A percentile compares a stretch with the other conserved stretches of the same genome.
phyloP scores from a whole-genome alignment of 1,140 invertebrate genomes.

The Trachelipus rathkii region DNA sequence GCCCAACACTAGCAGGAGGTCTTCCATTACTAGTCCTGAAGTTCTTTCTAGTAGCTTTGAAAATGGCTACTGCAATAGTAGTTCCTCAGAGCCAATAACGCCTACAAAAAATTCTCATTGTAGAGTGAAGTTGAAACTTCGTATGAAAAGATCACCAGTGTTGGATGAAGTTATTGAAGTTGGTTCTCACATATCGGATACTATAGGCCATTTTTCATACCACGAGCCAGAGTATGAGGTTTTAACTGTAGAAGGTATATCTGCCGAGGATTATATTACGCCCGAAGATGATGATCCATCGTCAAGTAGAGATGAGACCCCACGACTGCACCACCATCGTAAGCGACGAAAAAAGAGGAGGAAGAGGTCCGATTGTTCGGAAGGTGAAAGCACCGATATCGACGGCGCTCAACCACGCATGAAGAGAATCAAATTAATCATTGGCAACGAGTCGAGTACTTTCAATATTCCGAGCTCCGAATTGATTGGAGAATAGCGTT shows the following conservation, averaged over 20 bases:
- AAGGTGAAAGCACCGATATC: neutral
- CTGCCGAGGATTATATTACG: neutral
- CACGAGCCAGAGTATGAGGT: constrained; percentile 74
- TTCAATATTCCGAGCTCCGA: neutral
- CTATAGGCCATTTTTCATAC: neutral
- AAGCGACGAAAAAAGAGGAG: neutral
- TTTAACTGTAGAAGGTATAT: constrained; percentile 69
- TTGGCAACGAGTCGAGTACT: neutral
- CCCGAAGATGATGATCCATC: neutral
- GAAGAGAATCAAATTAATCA: constrained; percentile 3
- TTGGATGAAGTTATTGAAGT: constrained; percentile 78
- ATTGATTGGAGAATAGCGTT: neutral
- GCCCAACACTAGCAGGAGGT: neutral
- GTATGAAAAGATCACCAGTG: constrained; percentile 79
- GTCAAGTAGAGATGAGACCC: neutral
- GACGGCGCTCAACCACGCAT: neutral
- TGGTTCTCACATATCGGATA: constrained; percentile 57
- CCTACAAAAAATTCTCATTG: constrained; percentile 52
- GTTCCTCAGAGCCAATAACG: constrained; percentile 49
- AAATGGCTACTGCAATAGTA: constrained; percentile 29
- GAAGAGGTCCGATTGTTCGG: neutral
- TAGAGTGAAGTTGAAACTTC: constrained; percentile 70
- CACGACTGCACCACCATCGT: neutral
- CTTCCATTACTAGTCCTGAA: constrained; percentile 28
- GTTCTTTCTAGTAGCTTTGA: constrained; percentile 49